Conservation (phyloP, 2,888 invertebrate genomes). For the Camponotus fellah region DNA sequence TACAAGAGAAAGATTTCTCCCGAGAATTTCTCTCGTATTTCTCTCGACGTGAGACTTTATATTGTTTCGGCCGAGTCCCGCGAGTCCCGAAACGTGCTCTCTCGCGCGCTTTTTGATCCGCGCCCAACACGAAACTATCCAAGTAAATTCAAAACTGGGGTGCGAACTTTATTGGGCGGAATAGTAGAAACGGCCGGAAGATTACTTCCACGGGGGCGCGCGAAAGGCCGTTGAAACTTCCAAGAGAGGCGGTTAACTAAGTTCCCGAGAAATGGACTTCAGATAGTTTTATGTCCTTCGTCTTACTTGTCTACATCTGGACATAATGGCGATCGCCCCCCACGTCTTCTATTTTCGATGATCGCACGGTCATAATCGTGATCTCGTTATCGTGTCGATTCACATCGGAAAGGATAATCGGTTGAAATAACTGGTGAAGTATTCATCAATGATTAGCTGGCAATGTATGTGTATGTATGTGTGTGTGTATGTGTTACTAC, state of each 20-base stretch:
- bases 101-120: slow-evolving; percentile 61
- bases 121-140: slow-evolving; percentile 65
- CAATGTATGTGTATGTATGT: neutral
- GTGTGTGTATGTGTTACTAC: neutral
- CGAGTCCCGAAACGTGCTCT: slow-evolving; percentile 20
- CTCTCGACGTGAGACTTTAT: slow-evolving; percentile 14
- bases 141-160: slow-evolving; percentile 80
- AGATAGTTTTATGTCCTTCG: slow-evolving; percentile 73
- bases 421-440: neutral
- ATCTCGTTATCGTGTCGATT: slow-evolving; percentile 43
- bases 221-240: slow-evolving; percentile 78
- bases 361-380: slow-evolving; percentile 46
- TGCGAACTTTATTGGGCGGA: slow-evolving; percentile 81
- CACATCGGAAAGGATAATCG: slow-evolving; percentile 35
- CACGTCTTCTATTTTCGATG: slow-evolving; percentile 51
- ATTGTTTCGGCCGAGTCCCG: slow-evolving; percentile 38
- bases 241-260: slow-evolving; percentile 79
- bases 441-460: slow-evolving; percentile 5
- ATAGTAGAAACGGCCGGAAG: slow-evolving; percentile 78
- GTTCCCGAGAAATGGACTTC: slow-evolving; percentile 78
- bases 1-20: slow-evolving; percentile 49
- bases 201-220: slow-evolving; percentile 76
- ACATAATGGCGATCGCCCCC: slow-evolving; percentile 61
- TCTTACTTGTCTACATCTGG: slow-evolving; percentile 66
- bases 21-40: slow-evolving; percentile 39